Evolutionary conservation across 2,797 vertebrate genomes (phyloP).

Genomic region (Zalophus californianus): DNA sequence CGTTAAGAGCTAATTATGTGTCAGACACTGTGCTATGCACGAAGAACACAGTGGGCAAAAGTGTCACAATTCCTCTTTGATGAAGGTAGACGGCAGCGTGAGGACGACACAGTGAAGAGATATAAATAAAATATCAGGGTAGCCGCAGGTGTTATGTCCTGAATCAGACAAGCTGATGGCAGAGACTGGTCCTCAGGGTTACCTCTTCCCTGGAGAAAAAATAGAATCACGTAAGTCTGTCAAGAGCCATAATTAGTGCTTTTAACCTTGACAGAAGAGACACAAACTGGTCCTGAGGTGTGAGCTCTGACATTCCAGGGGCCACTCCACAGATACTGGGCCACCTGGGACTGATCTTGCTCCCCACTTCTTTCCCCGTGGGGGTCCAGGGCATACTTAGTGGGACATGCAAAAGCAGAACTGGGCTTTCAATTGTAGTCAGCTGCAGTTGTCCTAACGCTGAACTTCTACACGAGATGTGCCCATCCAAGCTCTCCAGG

Average conservation of each 20-base stretch:
- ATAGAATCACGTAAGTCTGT: background rate
- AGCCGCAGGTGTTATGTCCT: background rate
- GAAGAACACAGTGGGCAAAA: background rate
- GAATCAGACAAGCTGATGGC: background rate
- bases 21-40: background rate
- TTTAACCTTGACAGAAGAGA: background rate
- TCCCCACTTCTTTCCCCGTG: background rate
- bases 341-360: background rate
- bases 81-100: background rate
- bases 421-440: background rate
- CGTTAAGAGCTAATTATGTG: background rate
- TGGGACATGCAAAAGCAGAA: background rate
- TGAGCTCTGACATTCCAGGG: background rate
- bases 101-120: background rate
- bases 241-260: background rate
- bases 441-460: background rate
- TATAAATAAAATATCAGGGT: background rate
- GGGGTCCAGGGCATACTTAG: background rate
- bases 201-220: background rate
- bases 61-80: background rate
- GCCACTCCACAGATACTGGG: background rate
- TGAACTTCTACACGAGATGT: background rate
- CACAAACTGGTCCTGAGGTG: background rate
- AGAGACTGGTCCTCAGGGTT: background rate
- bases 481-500: background rate